Percentiles rank a stretch among this genome's conserved stretches.
phyloP scores from a whole-genome alignment of 2,888 invertebrate species.

The Drosophila atripex region DNA sequence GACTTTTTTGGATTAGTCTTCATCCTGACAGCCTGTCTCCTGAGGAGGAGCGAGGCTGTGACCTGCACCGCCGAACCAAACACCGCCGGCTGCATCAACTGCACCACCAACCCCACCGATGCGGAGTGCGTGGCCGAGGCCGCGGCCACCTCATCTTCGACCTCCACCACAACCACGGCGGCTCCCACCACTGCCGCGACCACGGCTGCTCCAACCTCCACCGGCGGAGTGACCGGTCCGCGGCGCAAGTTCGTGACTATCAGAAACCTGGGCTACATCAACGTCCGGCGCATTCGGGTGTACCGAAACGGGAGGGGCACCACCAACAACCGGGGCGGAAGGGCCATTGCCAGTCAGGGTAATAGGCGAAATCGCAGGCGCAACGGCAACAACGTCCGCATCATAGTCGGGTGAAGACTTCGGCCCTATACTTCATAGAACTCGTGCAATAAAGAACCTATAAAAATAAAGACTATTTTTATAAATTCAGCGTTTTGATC shows the following conservation, averaged over 20 bases:
- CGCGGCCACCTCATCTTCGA: not conserved
- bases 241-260: constrained; percentile 3
- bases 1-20: not conserved
- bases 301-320: constrained; percentile 3
- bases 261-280: not conserved
- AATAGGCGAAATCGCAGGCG: not conserved
- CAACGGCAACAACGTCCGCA: not conserved
- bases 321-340: not conserved
- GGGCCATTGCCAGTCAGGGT: not conserved
- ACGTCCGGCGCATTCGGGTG: not conserved
- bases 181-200: not conserved
- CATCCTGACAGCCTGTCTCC: constrained; percentile 9
- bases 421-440: too few species aligned
- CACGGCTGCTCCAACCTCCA: constrained; percentile 4
- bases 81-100: constrained; percentile 4
- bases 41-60: constrained; percentile 10
- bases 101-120: constrained; percentile 8
- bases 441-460: too few species aligned
- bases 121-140: constrained; percentile 32
- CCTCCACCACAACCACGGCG: not conserved
- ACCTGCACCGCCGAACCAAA: constrained; percentile 32
- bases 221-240: not conserved
- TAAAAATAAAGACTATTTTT: too few species aligned
- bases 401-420: constrained; percentile 4
- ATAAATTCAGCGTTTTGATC: too few species aligned